phyloP scores from a whole-genome alignment of 2,888 invertebrate species.

The Hydrotaea cyrtoneurina region DNA sequence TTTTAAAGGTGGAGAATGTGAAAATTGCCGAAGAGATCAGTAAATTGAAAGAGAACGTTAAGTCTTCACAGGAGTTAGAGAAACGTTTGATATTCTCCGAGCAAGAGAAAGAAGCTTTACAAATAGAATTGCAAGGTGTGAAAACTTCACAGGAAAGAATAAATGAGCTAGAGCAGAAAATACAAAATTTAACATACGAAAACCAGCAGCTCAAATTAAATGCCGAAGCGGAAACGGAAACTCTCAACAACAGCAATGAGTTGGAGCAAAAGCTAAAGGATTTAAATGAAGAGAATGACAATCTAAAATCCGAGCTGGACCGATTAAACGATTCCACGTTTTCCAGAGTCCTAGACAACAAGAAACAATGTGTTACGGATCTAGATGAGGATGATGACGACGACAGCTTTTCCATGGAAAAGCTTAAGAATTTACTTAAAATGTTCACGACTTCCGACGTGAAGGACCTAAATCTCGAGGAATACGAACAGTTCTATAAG shows the following conservation, averaged over 20 bases:
- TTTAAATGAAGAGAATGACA: constrained; percentile 72
- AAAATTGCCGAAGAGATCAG: constrained; percentile 54
- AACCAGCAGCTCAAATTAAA: constrained; percentile 75
- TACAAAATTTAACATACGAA: constrained; percentile 74
- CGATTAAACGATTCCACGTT: constrained; percentile 73
- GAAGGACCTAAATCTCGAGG: constrained; percentile 51
- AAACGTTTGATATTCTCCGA: constrained; percentile 73
- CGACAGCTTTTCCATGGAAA: constrained; percentile 70
- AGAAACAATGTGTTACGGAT: constrained; percentile 78
- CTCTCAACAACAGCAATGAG: constrained; percentile 71
- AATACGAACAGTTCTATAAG: constrained; percentile 81
- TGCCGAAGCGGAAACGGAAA: constrained; percentile 76
- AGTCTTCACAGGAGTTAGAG: constrained; percentile 70
- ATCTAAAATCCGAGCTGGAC: constrained; percentile 73
- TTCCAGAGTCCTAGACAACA: constrained; percentile 74
- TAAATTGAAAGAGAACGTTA: constrained; percentile 61
- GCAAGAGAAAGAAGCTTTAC: constrained; percentile 75
- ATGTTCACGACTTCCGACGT: constrained; percentile 71
- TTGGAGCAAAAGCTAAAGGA: constrained; percentile 73
- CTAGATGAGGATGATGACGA: constrained; percentile 73
- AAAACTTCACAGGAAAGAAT: constrained; percentile 57
- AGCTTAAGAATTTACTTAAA: constrained; percentile 72
- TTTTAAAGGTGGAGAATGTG: constrained; percentile 67
- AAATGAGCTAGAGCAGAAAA: constrained; percentile 70
- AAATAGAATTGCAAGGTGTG: constrained; percentile 73